These are phyloP conservation scores for Erpornis zantholeuca DNA, from an alignment of 2,113 vertebrate genomes.

Conservation along the genomic window DNA sequence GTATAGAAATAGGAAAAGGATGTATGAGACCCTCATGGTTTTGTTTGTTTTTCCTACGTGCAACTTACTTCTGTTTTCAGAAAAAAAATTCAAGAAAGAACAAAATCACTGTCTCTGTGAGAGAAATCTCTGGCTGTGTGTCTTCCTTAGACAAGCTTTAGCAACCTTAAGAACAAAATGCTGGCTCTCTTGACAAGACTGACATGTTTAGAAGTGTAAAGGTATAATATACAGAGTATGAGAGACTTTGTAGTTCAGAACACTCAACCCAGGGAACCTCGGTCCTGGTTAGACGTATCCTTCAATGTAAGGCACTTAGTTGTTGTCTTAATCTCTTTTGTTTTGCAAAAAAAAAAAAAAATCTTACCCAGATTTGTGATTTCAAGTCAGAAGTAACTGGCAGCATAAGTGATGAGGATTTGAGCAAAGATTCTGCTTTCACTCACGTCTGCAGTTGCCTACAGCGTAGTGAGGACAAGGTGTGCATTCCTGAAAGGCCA, in stretches of 20 bases:
- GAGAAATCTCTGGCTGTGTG: neutral
- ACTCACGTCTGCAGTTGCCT: accelerated
- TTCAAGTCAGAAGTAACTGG: neutral
- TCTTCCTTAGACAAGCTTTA: neutral
- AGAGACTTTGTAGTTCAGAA: neutral
- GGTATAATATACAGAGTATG: accelerated
- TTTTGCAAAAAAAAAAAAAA: neutral
- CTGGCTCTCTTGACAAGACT: neutral
- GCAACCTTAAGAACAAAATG: neutral
- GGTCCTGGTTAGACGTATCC: neutral
- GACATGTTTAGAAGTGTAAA: neutral
- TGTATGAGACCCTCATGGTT: neutral
- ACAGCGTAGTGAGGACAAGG: accelerated
- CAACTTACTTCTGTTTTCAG: neutral
- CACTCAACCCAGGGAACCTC: neutral
- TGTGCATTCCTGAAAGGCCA: neutral
- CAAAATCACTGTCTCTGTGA: neutral
- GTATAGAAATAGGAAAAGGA: neutral
- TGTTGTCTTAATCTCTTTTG: neutral
- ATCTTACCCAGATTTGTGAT: neutral
- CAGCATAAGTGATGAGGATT: neutral
- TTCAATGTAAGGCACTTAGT: neutral
- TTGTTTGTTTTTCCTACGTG: neutral
- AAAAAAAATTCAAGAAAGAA: neutral
- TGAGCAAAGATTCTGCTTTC: neutral